phyloP scores from a whole-genome alignment of 2,113 vertebrate species.

The Daubentonia madagascariensis region DNA sequence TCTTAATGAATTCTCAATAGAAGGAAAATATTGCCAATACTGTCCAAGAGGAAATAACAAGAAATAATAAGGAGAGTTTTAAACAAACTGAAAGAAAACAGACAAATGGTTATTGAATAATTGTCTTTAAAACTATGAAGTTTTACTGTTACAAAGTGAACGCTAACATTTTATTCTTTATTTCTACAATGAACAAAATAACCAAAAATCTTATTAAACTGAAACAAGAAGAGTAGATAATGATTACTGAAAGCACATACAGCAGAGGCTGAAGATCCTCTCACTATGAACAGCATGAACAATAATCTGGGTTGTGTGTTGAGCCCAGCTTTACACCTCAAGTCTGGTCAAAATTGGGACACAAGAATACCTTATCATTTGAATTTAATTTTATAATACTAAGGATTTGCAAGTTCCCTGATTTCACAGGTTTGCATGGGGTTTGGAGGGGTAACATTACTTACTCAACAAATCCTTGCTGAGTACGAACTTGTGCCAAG shows the following conservation, averaged over 20 bases:
- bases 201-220: background rate
- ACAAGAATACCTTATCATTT: background rate
- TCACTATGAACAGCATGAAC: background rate
- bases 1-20: background rate
- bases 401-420: background rate
- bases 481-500: background rate
- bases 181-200: background rate
- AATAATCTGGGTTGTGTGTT: background rate
- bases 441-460: background rate
- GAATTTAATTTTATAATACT: background rate
- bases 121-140: background rate
- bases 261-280: background rate
- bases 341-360: background rate
- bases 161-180: background rate
- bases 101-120: background rate
- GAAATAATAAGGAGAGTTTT: background rate
- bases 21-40: background rate
- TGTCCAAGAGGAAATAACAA: background rate
- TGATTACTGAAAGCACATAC: background rate
- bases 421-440: background rate
- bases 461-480: background rate
- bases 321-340: background rate
- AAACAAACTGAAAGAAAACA: background rate
- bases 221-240: background rate
- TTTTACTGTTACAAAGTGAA: background rate